Base-by-base conservation (phyloP, 2,888 invertebrate genomes). In the Drosophila maculinotata region DNA sequence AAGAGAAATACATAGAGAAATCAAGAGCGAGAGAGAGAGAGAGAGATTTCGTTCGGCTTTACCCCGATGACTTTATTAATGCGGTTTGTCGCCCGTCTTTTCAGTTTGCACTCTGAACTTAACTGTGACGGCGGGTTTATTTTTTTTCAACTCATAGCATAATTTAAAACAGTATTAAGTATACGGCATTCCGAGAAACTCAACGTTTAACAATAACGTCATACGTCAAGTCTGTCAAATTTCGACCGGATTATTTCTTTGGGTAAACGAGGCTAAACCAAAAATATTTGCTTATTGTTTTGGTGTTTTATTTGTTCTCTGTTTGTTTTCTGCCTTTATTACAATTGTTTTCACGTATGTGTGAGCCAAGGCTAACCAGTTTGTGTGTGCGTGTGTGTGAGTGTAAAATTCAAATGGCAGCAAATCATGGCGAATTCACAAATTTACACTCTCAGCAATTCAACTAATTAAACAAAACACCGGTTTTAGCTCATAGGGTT, bases 321-420 rank as follows among this genome's bases (percentile, higher is more conserved):
- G 15, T 38, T 66, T 41, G 9, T 28, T 44, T 35, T 15, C 10
- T 35, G 25, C 20, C 36, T 49, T 39, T 54, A 47, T 56, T 57
- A 48, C 68, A 74, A 69, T 74, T 69, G 47, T 52, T 57, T 35
- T 41, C 10, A 10, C 26, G 33, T 60, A 8, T 42, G 45, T 49
- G 36, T 47, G 45, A 17, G 54, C 49, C 75, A 70, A 74, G 75
- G 79, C 53, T 39, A 78, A 78, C 76, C 66, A 51, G 78, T 75
- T 64, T n/a, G 42, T 33, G 15, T 9, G 8, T 38, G 23, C 23
- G 71, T 42, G 35, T 54, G 41, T 31, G 31, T 26, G 25, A 30
- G 44, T 65, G 25, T 51, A 38, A 23, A 58, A 44, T 53, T 36
- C 4, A 63, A 52, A 56, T 58, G 30, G 14, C 44, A 33, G 53